These are phyloP conservation scores for Uropetala carovei DNA, from an alignment of 2,888 invertebrate genomes.

Conservation along the genomic window DNA sequence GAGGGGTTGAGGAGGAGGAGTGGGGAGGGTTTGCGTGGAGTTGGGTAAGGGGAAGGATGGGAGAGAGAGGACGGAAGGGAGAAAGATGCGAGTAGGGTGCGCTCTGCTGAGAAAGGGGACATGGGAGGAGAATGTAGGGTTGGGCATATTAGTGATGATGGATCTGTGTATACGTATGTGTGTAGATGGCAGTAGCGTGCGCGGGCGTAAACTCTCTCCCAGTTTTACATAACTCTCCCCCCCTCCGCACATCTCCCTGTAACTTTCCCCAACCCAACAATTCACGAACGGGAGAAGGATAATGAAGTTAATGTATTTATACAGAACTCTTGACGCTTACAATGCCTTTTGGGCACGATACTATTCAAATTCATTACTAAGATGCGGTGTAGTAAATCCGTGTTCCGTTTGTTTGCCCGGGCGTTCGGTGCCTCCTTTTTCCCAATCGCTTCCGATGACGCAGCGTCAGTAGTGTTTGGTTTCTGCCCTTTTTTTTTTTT, in stretches of 20 bases:
- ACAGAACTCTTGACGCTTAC: background rate
- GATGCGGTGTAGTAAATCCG: background rate
- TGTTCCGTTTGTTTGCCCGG: background rate
- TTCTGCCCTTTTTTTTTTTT: background rate
- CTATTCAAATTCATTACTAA: slow-evolving; percentile 31
- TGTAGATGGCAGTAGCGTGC: slow-evolving; percentile 40
- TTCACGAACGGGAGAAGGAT: background rate
- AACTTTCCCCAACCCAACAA: background rate
- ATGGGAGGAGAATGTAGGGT: background rate
- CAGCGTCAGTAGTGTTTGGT: background rate
- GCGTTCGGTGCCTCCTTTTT: background rate
- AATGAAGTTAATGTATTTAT: slow-evolving; percentile 26
- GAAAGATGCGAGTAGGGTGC: background rate
- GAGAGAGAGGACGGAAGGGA: background rate
- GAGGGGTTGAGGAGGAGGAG: background rate
- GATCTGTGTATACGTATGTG: background rate
- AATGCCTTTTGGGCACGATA: background rate
- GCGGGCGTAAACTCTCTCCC: background rate
- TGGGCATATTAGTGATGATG: slow-evolving; percentile 12
- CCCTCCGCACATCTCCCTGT: background rate
- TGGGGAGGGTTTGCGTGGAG: background rate
- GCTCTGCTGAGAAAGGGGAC: background rate
- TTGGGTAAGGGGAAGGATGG: background rate
- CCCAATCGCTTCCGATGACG: background rate
- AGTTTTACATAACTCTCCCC: background rate